Conservation (phyloP, 2,113 vertebrate species). For the Crotalus viridis region DNA sequence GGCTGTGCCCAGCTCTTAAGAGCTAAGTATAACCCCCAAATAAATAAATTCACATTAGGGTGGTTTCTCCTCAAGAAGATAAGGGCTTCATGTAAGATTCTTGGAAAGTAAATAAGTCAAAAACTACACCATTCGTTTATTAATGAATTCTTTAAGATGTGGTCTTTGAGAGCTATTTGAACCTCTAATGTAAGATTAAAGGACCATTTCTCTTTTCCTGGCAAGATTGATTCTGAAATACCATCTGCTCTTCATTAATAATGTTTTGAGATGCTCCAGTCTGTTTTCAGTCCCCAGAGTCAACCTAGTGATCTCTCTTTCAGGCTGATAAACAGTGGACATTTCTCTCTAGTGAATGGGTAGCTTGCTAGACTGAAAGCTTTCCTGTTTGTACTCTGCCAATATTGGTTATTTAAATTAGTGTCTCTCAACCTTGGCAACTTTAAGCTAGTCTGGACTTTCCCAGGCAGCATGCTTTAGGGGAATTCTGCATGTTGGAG, state of each 20-base stretch:
- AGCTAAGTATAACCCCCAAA: background rate
- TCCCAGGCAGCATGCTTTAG: background rate
- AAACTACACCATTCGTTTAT: background rate
- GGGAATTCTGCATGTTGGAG: background rate
- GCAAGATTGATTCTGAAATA: background rate
- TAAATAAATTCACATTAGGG: background rate
- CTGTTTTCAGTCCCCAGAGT: background rate
- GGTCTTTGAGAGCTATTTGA: background rate
- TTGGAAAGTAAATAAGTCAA: background rate
- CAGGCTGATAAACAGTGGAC: background rate
- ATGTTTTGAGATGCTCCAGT: background rate
- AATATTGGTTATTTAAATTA: background rate
- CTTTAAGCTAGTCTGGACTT: background rate
- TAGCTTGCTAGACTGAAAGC: background rate
- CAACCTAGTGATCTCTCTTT: background rate
- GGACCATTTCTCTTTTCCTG: background rate
- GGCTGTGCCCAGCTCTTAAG: background rate
- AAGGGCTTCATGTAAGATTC: background rate
- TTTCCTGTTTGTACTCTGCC: background rate
- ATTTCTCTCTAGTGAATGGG: background rate
- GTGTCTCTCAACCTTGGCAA: background rate
- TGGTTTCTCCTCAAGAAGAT: background rate
- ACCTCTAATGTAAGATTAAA: background rate
- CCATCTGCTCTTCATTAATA: background rate
- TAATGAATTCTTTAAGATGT: background rate